Percentiles rank a stretch among this genome's conserved stretches.
Evolutionary conservation across 1,140 invertebrate species (phyloP).

Genomic region (Nasonia longicornis): DNA sequence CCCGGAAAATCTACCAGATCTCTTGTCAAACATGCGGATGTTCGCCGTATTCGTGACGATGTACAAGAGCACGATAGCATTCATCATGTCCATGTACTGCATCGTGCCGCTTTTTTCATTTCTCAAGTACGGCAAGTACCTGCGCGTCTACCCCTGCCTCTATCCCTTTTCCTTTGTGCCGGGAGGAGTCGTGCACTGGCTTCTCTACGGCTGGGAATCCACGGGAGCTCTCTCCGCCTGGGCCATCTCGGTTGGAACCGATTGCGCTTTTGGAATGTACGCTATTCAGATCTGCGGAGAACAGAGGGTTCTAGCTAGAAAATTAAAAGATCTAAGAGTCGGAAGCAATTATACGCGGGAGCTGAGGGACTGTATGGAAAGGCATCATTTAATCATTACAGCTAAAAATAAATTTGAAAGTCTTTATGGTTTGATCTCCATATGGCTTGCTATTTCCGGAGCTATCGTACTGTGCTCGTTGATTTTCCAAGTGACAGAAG

Average conservation of each 20-base stretch:
- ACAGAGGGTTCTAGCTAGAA: neutral
- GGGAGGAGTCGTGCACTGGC: constrained; percentile 13
- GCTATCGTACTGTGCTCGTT: neutral
- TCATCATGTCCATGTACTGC: no score
- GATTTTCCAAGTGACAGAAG: neutral
- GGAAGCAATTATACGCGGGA: neutral
- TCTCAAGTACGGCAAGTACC: constrained; percentile 17
- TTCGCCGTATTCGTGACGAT: no score
- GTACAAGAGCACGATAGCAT: no score
- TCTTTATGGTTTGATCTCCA: neutral
- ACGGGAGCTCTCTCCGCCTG: neutral
- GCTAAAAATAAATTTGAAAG: neutral
- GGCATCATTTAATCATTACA: neutral
- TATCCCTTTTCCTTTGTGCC: constrained; percentile 22
- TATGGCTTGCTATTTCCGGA: neutral
- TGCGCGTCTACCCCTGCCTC: constrained; percentile 3
- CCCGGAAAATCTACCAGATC: no score
- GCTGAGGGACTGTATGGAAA: neutral
- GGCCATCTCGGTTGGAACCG: neutral
- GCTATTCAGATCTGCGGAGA: neutral
- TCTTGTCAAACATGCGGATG: no score
- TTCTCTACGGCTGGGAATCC: neutral
- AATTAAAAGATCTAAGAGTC: neutral
- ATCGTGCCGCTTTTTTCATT: no score
- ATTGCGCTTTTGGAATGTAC: neutral